phyloP scores from a whole-genome alignment of 2,888 invertebrate genomes.

The Pogonocherus hispidulus region DNA sequence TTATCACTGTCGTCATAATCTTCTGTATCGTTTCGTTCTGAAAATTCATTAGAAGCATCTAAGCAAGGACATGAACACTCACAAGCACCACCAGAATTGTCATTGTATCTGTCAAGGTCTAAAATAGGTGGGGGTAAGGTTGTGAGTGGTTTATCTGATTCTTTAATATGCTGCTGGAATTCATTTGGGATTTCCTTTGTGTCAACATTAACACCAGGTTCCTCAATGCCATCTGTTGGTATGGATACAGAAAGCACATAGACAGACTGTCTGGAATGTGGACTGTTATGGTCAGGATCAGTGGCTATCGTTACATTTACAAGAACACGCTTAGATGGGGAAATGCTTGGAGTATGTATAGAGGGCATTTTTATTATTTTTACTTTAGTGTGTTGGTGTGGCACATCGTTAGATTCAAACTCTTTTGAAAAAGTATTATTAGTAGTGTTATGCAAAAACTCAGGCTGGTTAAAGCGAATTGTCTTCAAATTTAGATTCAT shows the following conservation, averaged over 20 bases:
- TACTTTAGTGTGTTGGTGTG: conserved; percentile 52
- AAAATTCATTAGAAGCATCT: conserved; percentile 67
- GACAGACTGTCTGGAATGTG: conserved; percentile 74
- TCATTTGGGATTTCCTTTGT: conserved; percentile 52
- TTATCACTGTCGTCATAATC: conserved; percentile 51
- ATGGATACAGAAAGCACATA: conserved; percentile 87
- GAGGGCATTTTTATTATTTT: conserved; percentile 64
- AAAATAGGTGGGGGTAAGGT: conserved; percentile 33
- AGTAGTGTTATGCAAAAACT: conserved; percentile 55
- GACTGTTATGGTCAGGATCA: conserved; percentile 72
- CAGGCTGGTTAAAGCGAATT: conserved; percentile 52
- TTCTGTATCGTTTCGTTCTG: conserved; percentile 54
- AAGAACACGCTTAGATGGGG: conserved; percentile 75
- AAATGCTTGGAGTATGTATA: conserved; percentile 62
- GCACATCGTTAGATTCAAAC: conserved; percentile 50
- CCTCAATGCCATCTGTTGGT: conserved; percentile 75
- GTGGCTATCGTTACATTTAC: conserved; percentile 88
- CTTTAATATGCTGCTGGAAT: conserved; percentile 13
- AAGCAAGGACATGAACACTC: conserved; percentile 82
- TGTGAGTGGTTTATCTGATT: conserved; percentile 37
- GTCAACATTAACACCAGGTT: conserved; percentile 72
- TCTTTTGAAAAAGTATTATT: conserved; percentile 50
- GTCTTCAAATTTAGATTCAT: conserved; percentile 47
- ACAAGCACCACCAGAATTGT: conserved; percentile 76
- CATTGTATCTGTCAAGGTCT: conserved; percentile 42